Evolutionary conservation across 2,888 invertebrate species (phyloP), one percentile per base, ranked within the genome.

Genomic region (Coenonympha glycerion): DNA sequence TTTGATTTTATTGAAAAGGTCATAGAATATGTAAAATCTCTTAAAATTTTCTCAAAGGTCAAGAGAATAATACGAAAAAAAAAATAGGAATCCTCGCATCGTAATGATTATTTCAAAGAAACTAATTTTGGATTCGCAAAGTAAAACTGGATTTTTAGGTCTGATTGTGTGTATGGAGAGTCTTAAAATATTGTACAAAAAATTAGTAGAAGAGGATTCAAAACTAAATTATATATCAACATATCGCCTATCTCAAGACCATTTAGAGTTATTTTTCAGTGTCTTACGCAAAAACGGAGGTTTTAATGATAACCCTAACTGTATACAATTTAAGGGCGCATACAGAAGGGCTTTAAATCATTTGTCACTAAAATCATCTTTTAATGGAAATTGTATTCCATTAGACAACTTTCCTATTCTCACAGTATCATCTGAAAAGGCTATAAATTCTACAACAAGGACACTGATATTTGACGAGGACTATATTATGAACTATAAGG

Each of bases 251-350:
- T 19, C 19, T 19, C 56, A 56, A 33, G 56, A 58, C 21, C 56
- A 56, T 18, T 19, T 56, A 6, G 53, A 58, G 40, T 15, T 58
- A 13, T 56, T 63, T 18, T 60, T 63, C 41, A 53, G 58, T 0
- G 8, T 19, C 5, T 50, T 61, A 16, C 36, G 59, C 3, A 55
- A 40, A 33, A 51, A 63, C 49, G 58, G 57, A 6, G 58, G 63
- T 2, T 41, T 55, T 28, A 61, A 60, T 47, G 50, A 60, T 53
- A 62, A 59, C 28, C 58, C 60, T 3, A 57, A 54, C 40, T 54
- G 47, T 48, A 54, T 6, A 33, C 60, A 42, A 19, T 56, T 53
- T 15, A 57, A 57, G 47, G 53, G 52, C 8, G 41, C 31, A 22
- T 55, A 56, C 37, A 46, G 34, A 47, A 60, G 57, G 54, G 15